These are phyloP conservation scores for Tragelaphus scriptus DNA, from an alignment of 2,113 vertebrate genomes.

Conservation along the genomic window DNA sequence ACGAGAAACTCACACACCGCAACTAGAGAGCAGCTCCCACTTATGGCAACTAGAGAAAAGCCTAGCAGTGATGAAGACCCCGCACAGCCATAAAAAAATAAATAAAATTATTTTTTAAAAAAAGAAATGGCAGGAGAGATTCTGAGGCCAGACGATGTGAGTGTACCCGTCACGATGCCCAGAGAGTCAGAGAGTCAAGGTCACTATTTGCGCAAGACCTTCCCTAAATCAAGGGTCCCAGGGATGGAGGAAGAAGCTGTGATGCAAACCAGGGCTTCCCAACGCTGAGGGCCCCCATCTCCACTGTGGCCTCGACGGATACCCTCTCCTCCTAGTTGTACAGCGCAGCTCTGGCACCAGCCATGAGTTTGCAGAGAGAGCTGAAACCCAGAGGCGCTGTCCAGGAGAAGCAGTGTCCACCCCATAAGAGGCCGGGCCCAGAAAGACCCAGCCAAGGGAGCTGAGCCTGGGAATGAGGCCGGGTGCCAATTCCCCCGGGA, in stretches of 20 bases:
- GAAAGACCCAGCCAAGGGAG: not conserved
- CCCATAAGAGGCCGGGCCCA: not conserved
- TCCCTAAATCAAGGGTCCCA: not conserved
- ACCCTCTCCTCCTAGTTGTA: accelerated
- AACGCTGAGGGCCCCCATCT: not conserved
- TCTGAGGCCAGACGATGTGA: not conserved
- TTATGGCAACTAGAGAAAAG: not conserved
- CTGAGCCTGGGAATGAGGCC: not conserved
- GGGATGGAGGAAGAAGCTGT: not conserved
- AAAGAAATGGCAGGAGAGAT: not conserved
- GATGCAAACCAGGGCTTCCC: not conserved
- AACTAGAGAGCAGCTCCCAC: not conserved
- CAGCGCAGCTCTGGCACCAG: not conserved
- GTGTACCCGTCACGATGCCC: not conserved
- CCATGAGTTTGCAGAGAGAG: not conserved
- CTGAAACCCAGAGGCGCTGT: not conserved
- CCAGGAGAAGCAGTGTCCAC: not conserved
- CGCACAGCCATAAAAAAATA: not conserved
- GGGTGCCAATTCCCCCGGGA: not conserved
- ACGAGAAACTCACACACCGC: not conserved
- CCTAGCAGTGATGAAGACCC: not conserved
- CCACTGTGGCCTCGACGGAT: not conserved
- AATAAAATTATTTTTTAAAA: not conserved
- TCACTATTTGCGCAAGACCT: not conserved
- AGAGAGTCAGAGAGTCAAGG: not conserved